phyloP scores from a whole-genome alignment of 2,888 invertebrate species.

The Eupithecia subfuscata region DNA sequence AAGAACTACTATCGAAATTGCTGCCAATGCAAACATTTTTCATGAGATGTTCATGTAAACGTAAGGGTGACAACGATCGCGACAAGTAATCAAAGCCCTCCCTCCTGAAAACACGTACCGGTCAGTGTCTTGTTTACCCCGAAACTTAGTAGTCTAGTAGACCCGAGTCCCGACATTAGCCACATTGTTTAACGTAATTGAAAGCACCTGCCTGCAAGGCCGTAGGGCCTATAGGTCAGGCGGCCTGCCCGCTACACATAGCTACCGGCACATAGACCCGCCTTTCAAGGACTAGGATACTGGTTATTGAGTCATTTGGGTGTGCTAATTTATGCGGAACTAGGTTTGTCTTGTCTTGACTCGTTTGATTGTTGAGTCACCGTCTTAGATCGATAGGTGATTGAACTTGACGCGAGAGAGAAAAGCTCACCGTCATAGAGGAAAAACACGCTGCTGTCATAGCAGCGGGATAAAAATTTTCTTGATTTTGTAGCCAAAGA shows the following conservation, averaged over 20 bases:
- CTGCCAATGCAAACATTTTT: background rate
- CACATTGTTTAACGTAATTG: slow-evolving; percentile 25
- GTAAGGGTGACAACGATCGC: background rate
- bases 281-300: slow-evolving; percentile 63
- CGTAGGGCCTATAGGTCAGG: slow-evolving; percentile 72
- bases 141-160: background rate
- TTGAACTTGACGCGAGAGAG: background rate
- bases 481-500: no score
- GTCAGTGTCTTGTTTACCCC: background rate
- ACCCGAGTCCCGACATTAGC: background rate
- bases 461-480: no score
- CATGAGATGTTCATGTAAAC: no score
- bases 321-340: slow-evolving; percentile 31
- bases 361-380: slow-evolving; percentile 9
- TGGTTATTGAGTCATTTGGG: slow-evolving; percentile 45
- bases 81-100: background rate
- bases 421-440: background rate
- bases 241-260: slow-evolving; percentile 67
- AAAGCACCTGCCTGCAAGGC: slow-evolving; percentile 64
- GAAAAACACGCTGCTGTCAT: no score
- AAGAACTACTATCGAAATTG: background rate
- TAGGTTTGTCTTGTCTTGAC: slow-evolving; percentile 17
- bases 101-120: background rate
- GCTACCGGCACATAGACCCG: slow-evolving; percentile 6
- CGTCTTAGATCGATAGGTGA: background rate